Base-by-base conservation (phyloP, 2,113 vertebrate genomes). In the Chunga burmeisteri region DNA sequence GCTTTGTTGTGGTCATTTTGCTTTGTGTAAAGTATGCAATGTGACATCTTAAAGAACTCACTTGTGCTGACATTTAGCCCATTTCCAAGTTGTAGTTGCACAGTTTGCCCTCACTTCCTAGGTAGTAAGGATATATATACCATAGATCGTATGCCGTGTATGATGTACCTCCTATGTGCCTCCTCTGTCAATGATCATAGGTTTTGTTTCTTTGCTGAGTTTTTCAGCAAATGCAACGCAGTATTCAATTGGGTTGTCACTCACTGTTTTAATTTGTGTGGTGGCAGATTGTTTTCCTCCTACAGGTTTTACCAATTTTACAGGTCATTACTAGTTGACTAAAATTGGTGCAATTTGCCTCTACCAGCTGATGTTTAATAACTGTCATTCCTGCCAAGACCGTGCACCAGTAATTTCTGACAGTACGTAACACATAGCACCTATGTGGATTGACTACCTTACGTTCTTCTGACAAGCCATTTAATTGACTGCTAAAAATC, bases 291-390 rank as follows among this genome's bases (percentile, higher is more conserved):
- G 66, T 91, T 97, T 97, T 96, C 85, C 85, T 97, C 77, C 89
- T 85, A 77, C 2, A 3, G 19, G 90, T 96, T 89, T 91, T 92
- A 80, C 50, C 71, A 86, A n/a, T 95, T 92, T 95, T 93, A 80
- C 79, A 96, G 91, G 73, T 95, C 66, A 65, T 61, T 95, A 89
- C 81, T 94, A 66, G 85, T 93, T 94, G 82, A 96, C 84, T 88
- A 85, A 96, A 97, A 95, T 46, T 49, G 55, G 83, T 93, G 61
- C 79, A 86, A 87, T 87, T 97, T 86, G 56, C 87, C 62, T 95
- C 75, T 94, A 79, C 68, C 89, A 96, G 68, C 78, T 95, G 94
- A 97, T 90, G 47, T 96, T 97, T 95, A 95, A 92, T 91, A 93
- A 67, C 30, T 92, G 91, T 85, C 89, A 87, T 65, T 72, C 59